These are phyloP conservation scores for Allolobophora icterica DNA, from an alignment of 2,888 invertebrate genomes.

Conservation along the genomic window DNA sequence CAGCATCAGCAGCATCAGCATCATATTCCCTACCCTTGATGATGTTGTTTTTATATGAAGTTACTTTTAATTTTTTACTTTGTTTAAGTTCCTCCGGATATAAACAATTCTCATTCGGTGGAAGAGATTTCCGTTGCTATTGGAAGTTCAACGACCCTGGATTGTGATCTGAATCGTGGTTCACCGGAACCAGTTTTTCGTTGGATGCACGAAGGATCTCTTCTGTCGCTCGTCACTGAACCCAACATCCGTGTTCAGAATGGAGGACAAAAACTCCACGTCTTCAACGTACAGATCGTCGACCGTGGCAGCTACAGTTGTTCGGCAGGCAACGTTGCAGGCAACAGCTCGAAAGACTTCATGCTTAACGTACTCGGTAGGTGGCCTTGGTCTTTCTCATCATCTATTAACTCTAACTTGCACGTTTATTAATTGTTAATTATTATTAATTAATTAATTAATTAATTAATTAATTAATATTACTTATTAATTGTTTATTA, in stretches of 20 bases:
- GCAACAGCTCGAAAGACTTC: constrained; percentile 65
- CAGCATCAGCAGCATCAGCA: not conserved
- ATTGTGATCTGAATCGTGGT: constrained; percentile 62
- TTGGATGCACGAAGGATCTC: constrained; percentile 61
- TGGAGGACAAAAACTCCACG: constrained; percentile 51
- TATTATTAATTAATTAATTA: no score
- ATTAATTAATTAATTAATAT: no score
- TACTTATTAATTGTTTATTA: no score
- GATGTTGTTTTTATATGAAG: not conserved
- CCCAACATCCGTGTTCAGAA: constrained; percentile 56
- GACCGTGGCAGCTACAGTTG: constrained; percentile 60
- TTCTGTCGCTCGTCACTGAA: constrained; percentile 52
- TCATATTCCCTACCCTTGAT: not conserved
- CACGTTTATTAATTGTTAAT: no score
- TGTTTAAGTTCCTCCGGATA: constrained; percentile 53
- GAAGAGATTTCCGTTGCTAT: constrained; percentile 57
- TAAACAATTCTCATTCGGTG: constrained; percentile 47
- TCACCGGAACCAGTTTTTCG: constrained; percentile 63
- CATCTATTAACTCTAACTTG: not conserved
- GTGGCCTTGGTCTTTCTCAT: not conserved
- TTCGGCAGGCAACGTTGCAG: constrained; percentile 61
- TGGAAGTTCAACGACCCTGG: constrained; percentile 59
- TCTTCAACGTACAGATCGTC: constrained; percentile 68
- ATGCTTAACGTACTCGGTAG: constrained; percentile 70
- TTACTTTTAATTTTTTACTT: not conserved